Evolutionary conservation across 1,140 invertebrate species (phyloP).

Genomic region (Ctenoplectra terminalis): DNA sequence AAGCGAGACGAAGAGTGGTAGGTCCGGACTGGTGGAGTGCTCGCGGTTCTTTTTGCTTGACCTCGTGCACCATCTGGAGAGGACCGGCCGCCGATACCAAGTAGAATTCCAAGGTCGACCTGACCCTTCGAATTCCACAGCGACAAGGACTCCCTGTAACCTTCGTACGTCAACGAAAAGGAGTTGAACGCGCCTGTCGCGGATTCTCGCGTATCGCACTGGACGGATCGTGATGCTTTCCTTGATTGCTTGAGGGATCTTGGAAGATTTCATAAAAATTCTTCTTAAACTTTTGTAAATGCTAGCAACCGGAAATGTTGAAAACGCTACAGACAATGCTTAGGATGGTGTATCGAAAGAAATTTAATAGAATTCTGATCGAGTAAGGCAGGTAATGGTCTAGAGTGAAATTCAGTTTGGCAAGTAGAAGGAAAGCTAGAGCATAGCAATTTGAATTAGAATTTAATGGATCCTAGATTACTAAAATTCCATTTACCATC

Average conservation of each 20-base stretch:
- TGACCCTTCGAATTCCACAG: slow-evolving; percentile 67
- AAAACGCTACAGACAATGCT: too few species aligned
- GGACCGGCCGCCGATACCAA: slow-evolving; percentile 59
- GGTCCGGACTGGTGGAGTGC: slow-evolving; percentile 35
- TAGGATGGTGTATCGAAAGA: too few species aligned
- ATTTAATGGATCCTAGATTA: background rate
- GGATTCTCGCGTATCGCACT: background rate
- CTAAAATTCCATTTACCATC: background rate
- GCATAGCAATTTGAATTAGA: background rate
- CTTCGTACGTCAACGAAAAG: slow-evolving; percentile 66
- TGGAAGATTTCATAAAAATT: background rate
- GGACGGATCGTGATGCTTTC: background rate
- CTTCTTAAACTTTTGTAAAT: too few species aligned
- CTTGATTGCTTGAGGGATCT: too few species aligned
- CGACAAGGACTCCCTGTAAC: slow-evolving; percentile 62
- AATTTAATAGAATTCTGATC: too few species aligned
- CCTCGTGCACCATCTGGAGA: slow-evolving; percentile 64
- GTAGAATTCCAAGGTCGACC: slow-evolving; percentile 64
- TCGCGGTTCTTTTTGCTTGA: slow-evolving; percentile 63
- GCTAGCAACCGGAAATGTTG: too few species aligned
- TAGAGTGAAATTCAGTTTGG: too few species aligned
- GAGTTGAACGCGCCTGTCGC: slow-evolving; percentile 1
- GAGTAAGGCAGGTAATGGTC: too few species aligned
- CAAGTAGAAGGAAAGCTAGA: too few species aligned
- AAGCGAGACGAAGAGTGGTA: slow-evolving; percentile 48